Conservation (phyloP, 2,113 vertebrate genomes). For the Puffinus mauretanicus region DNA sequence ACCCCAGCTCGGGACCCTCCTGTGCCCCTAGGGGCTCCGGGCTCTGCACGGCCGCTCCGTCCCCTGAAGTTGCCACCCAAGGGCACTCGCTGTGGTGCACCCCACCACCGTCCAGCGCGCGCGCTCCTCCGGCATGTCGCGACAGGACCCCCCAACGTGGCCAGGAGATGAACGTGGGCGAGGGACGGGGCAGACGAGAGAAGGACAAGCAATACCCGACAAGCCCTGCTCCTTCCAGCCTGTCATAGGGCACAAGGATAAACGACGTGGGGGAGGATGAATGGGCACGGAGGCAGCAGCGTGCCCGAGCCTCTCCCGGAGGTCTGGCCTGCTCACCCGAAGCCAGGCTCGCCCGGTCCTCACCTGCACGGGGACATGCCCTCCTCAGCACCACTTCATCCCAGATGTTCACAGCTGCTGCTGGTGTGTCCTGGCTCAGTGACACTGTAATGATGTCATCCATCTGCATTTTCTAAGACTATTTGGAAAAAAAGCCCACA, state of each 20-base stretch:
- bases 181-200: accelerated
- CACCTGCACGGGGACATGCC: accelerated
- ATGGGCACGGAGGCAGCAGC: not conserved
- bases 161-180: accelerated
- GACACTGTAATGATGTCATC: not conserved
- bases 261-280: accelerated
- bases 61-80: accelerated
- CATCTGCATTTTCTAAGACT: not conserved
- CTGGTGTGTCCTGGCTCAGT: not conserved
- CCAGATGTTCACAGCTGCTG: not conserved
- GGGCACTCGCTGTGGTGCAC: not conserved
- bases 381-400: not conserved
- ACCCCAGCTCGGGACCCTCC: not conserved
- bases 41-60: not conserved
- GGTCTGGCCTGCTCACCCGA: not conserved
- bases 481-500: not conserved
- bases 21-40: accelerated
- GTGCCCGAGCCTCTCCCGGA: not conserved
- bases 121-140: accelerated
- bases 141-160: accelerated
- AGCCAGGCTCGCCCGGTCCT: not conserved
- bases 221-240: not conserved
- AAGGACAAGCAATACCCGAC: accelerated
- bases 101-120: not conserved
- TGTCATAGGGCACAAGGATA: not conserved